A percentile compares a stretch with the other conserved stretches of the same genome.
Evolutionary conservation across 23 tunicate species (phyloP).

Genomic region (Botrylloides violaceus): DNA sequence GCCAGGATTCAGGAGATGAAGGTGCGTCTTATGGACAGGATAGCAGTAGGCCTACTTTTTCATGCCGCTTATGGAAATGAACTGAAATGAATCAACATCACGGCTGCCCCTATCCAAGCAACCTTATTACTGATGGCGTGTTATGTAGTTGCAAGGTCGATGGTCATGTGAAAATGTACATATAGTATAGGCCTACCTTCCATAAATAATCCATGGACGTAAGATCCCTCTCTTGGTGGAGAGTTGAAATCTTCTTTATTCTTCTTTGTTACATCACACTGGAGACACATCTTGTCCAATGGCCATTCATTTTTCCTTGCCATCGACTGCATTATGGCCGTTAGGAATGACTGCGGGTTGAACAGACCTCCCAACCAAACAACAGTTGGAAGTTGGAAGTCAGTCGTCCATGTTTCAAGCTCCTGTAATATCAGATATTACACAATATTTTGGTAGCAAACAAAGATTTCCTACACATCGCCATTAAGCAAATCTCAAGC

Average conservation of each 20-base stretch:
- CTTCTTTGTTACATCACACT: constrained; percentile 94
- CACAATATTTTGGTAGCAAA: no score
- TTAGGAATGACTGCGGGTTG: constrained; percentile 99
- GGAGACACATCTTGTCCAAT: constrained; percentile 95
- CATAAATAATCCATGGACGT: constrained; percentile 85
- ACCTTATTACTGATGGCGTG: no score
- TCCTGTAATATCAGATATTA: constrained; percentile 73
- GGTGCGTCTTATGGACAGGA: no score
- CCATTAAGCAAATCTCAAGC: no score
- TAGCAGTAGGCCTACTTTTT: no score
- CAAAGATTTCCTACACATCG: no score
- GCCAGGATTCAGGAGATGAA: no score
- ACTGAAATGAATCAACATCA: no score
- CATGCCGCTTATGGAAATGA: no score
- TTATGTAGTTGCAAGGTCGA: no score
- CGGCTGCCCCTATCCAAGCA: no score
- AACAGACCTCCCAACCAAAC: constrained; percentile 99
- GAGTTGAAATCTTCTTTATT: constrained; percentile 95
- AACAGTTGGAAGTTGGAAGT: constrained; percentile 79
- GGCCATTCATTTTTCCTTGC: constrained; percentile 99
- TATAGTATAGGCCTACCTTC: constrained; percentile 91
- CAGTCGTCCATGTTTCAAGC: constrained; percentile 90
- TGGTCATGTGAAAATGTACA: no score
- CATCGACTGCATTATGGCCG: constrained; percentile 99
- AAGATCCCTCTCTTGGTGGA: constrained; percentile 96